Base-by-base conservation (phyloP, 2,797 vertebrate species). In the Sebastes iracundus region DNA sequence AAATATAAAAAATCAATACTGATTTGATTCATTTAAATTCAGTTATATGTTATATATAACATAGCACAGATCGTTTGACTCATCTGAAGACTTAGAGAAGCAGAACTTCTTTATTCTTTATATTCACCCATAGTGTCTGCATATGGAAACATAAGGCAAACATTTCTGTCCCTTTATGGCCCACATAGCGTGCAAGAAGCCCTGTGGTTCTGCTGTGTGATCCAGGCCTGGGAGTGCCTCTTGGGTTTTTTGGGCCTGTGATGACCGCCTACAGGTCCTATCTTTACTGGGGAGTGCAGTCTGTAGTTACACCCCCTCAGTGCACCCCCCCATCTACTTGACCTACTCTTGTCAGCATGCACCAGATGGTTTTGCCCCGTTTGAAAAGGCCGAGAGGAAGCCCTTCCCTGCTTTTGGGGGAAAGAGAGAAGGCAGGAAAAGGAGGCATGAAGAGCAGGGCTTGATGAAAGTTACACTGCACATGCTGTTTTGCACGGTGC, bases 341-440 rank as follows among this genome's bases (percentile, higher is more conserved):
- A 88, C 82, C 87, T 77, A 63, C 85, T 87, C 90, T 69, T 67
- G 80, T 87, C 86, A 81, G 90, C 80, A 85, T 79, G 88, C 68
- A 85, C 90, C 95, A 95, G 93, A 96, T 96, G 95, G 93, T 90
- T 92, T 82, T 86, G 62, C 71, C 90, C 74, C 79, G 6, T 91
- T 92, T 82, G 75, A 93, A 92, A 93, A 82, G 20, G 60, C 61
- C 72, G 74, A 87, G 82, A 87, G 87, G 93, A 93, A 87, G 68
- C 86, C 88, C 87, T 84, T 92, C 85, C 88, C 84, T 85, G 83
- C 75, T 87, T 87, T 74, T 73, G 42, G 69, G 69, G 70, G 55
- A 27, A 74, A 76, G 70, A 61, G 46, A 86, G 78, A 74, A 63
- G 72, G 33, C 81, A 78, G 83, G 80, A 87, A 87, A 86, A 84